Percentiles rank a stretch among this genome's conserved stretches.
phyloP scores from a whole-genome alignment of 2,797 vertebrate species.

The Dipus sagitta region DNA sequence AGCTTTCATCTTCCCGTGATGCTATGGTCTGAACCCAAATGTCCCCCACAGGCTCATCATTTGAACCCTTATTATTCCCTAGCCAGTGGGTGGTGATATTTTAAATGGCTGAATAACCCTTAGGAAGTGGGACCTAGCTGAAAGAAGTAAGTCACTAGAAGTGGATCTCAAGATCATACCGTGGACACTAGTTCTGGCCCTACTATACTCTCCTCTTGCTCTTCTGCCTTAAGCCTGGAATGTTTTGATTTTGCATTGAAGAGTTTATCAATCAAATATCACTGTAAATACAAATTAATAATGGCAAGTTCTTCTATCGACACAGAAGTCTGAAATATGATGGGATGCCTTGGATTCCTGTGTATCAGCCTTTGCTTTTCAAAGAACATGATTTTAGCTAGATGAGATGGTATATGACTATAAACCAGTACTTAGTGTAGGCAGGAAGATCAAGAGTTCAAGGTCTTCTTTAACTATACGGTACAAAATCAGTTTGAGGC shows the following conservation, averaged over 20 bases:
- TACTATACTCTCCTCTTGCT: background rate
- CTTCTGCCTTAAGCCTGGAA: background rate
- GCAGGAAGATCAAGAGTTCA: no score
- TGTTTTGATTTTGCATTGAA: constrained; percentile 67
- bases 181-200: background rate
- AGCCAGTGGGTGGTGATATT: background rate
- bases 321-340: background rate
- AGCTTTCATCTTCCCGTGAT: background rate
- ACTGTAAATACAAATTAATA: constrained; percentile 73
- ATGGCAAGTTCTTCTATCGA: constrained; percentile 20
- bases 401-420: no score
- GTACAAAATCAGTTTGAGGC: no score
- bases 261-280: constrained; percentile 66
- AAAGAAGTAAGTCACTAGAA: background rate
- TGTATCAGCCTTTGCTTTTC: background rate
- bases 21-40: background rate
- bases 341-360: background rate
- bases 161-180: background rate
- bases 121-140: background rate
- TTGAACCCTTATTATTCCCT: background rate
- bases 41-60: background rate
- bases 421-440: no score
- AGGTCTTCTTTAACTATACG: no score
- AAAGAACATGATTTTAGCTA: background rate
- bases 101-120: background rate